Evolutionary conservation across 2,888 invertebrate species (phyloP).

Genomic region (Sinelater perroti): DNA sequence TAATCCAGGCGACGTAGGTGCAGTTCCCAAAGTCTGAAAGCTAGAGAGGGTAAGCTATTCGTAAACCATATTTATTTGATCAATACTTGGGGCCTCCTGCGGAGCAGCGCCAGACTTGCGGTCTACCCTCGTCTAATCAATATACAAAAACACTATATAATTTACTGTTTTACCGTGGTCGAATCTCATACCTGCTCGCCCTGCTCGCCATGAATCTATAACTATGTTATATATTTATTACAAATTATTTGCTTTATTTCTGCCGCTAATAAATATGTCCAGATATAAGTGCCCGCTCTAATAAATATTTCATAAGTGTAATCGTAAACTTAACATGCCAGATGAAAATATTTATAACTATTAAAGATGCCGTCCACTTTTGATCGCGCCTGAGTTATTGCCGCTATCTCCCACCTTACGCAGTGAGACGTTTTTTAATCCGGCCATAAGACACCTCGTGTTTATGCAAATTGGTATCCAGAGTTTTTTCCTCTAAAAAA

Average conservation of each 20-base stretch:
- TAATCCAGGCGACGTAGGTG: too few relatives aligned
- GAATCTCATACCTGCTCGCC: slow-evolving; percentile 50
- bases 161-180: slow-evolving; percentile 56
- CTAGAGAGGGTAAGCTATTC: slow-evolving; percentile 44
- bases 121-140: slow-evolving; percentile 59
- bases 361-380: slow-evolving; percentile 24
- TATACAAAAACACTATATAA: slow-evolving; percentile 60
- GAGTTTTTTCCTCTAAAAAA: too few relatives aligned
- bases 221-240: slow-evolving; percentile 56
- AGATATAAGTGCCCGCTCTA: slow-evolving; percentile 56
- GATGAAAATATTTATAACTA: slow-evolving; percentile 34
- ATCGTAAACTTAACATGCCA: slow-evolving; percentile 51
- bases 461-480: too few relatives aligned
- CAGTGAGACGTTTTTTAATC: slow-evolving; percentile 17
- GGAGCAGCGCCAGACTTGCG: slow-evolving; percentile 58
- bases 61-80: slow-evolving; percentile 60
- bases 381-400: slow-evolving; percentile 20
- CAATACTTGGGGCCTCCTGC: slow-evolving; percentile 60
- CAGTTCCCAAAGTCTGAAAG: slow-evolving; percentile 45
- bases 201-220: slow-evolving; percentile 52
- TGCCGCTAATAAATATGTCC: slow-evolving; percentile 60
- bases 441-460: too few relatives aligned
- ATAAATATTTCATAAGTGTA: slow-evolving; percentile 60
- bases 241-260: slow-evolving; percentile 60
- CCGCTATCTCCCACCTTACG: neutral